Evolutionary conservation across 2,797 vertebrate species (phyloP), one percentile per base, ranked within the genome.

Genomic region (Poecilia gillii): DNA sequence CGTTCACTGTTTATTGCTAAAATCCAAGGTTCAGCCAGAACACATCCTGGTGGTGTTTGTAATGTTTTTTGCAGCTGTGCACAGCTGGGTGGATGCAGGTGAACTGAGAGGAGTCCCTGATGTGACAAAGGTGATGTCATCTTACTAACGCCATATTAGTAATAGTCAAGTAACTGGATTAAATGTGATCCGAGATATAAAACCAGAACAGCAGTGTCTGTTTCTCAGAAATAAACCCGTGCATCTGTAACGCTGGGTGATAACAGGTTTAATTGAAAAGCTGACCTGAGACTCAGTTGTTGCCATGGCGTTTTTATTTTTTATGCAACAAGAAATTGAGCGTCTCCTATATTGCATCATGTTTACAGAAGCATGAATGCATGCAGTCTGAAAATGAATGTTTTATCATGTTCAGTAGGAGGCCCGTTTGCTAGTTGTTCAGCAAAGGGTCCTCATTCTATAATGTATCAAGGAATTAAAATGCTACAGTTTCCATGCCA

Each of bases 51-150:
- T 49, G 78, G 20, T 59, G n/a, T 33, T 31, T 74, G 86, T 77
- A 81, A 80, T 80, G 82, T 83, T 87, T 55, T 55, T 20, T 55
- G 11, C 57, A 55, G 18, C 53, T 77, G 82, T 79, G n/a, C 49
- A 14, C 84, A 84, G 73, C 33, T 81, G 71, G 86, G 77, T 55
- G 83, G 76, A 74, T 81, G 79, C 87, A 74, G 75, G 80, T 78
- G 53, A 23, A 59, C 28, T 59, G 55, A 59, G 55, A 12, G n/a
- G 25, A 59, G 55, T 28, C 4, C n/a, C 55, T 53, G 51, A 53
- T 53, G 20, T 53, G 51, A 53, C 9, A 53, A 53, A 23, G 8
- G 7, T 25, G 23, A 53, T 53, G 51, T 25, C 31, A 33, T 64
- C 28, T 64, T 64, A 25, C 18, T 36, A 36, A 33, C 5, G 16